These are phyloP conservation scores for Oxyteleia sp. DNA, from an alignment of 2,888 invertebrate genomes.

Conservation along the genomic window DNA sequence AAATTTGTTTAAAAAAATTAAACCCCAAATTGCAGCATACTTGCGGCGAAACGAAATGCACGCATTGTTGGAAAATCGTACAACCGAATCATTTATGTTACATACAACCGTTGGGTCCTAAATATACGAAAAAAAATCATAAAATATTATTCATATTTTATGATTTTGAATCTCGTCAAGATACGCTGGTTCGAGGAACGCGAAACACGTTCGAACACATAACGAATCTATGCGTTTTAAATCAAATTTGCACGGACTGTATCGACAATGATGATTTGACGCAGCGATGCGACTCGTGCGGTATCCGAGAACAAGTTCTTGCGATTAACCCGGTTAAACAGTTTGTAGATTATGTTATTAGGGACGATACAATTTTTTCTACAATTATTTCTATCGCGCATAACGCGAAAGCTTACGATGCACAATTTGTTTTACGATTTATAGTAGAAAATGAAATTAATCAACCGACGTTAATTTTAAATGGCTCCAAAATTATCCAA, in stretches of 20 bases:
- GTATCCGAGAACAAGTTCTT: slow-evolving; percentile 33
- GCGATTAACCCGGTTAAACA: slow-evolving; percentile 3
- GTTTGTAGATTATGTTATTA: slow-evolving; percentile 37
- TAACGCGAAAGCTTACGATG: slow-evolving; percentile 2
- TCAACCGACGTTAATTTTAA: slow-evolving; percentile 70
- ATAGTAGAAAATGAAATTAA: background rate
- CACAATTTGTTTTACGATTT: background rate
- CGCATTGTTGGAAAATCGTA: too few species aligned
- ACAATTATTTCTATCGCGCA: slow-evolving; percentile 50
- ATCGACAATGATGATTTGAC: background rate
- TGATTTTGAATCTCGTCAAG: too few species aligned
- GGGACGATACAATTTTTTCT: background rate
- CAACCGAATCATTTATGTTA: too few species aligned
- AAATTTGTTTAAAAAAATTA: too few species aligned
- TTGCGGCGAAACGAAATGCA: too few species aligned
- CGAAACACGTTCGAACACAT: too few species aligned
- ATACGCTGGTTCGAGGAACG: too few species aligned
- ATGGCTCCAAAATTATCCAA: slow-evolving; percentile 70
- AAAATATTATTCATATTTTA: too few species aligned
- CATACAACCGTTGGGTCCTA: too few species aligned
- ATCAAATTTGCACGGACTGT: background rate
- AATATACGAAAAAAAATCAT: too few species aligned
- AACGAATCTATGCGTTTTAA: too few species aligned
- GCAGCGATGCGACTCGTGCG: background rate
- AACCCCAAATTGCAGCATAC: too few species aligned